Evolutionary conservation across 2,888 invertebrate species (phyloP).

Genomic region (Pachycephus smyrnensis): DNA sequence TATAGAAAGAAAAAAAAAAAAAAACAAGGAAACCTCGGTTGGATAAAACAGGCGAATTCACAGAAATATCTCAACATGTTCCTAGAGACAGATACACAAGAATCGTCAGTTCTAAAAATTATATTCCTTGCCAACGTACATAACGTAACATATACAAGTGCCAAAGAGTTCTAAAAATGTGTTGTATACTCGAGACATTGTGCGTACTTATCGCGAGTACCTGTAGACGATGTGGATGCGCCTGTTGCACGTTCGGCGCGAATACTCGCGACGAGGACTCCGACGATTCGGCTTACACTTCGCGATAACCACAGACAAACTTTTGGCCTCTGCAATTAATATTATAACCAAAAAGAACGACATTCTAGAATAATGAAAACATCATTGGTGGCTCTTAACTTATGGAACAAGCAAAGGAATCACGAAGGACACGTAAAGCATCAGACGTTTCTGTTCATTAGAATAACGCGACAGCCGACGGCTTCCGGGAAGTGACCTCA

Average conservation of each 20-base stretch:
- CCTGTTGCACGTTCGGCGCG: conserved; percentile 12
- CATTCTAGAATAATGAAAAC: neutral
- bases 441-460: conserved; percentile 15
- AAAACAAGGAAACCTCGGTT: neutral
- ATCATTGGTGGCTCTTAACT: neutral
- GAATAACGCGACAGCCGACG: conserved; percentile 19
- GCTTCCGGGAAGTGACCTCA: conserved; percentile 59
- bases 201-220: conserved; percentile 7
- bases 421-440: conserved; percentile 21
- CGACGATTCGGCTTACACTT: neutral
- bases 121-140: neutral
- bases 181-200: conserved; percentile 19
- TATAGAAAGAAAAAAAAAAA: neutral
- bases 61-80: neutral
- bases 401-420: conserved; percentile 25
- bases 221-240: conserved; percentile 17
- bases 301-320: neutral
- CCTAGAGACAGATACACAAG: neutral
- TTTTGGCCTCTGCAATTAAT: neutral
- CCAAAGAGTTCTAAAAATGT: conserved; percentile 8
- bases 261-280: conserved; percentile 13
- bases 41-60: neutral
- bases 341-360: neutral
- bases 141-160: neutral
- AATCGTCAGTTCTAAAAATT: neutral